Conservation (phyloP, 2,888 invertebrate genomes). For the Morpho deidamia region DNA sequence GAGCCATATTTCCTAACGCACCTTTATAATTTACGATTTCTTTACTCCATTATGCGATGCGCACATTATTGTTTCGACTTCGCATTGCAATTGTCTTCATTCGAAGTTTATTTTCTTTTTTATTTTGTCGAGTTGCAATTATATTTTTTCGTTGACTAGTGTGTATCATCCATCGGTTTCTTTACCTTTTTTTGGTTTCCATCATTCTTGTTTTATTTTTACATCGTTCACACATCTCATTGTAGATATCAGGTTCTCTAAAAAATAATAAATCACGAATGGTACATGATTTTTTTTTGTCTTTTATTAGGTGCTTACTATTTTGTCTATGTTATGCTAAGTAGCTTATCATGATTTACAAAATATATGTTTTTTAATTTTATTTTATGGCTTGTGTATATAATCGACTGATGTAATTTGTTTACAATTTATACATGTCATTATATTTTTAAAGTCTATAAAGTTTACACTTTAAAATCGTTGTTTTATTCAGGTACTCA, state of each 20-base stretch:
- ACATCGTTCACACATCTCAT: conserved; percentile 19
- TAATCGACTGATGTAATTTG: background rate
- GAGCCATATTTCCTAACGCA: background rate
- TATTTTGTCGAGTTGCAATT: conserved; percentile 21
- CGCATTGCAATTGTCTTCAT: conserved; percentile 19
- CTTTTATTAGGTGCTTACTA: conserved; percentile 16
- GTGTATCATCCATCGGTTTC: conserved; percentile 22
- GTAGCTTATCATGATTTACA: conserved; percentile 25
- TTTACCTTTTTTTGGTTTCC: conserved; percentile 25
- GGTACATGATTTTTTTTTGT: conserved; percentile 2
- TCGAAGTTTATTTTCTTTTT: conserved; percentile 16
- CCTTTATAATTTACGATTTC: background rate
- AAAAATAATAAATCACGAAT: no score
- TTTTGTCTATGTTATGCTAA: conserved; percentile 8
- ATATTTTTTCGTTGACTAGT: conserved; percentile 24
- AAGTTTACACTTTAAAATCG: background rate
- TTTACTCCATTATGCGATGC: conserved; percentile 8
- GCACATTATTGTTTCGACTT: conserved; percentile 15
- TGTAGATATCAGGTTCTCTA: conserved; percentile 21
- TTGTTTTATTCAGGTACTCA: conserved; percentile 85
- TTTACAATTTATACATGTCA: background rate
- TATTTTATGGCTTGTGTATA: conserved; percentile 1
- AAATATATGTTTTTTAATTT: background rate
- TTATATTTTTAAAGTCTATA: conserved; percentile 20
- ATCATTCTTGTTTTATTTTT: conserved; percentile 23